Conservation (phyloP, 2,113 vertebrate genomes). For the Epinephelus moara region DNA sequence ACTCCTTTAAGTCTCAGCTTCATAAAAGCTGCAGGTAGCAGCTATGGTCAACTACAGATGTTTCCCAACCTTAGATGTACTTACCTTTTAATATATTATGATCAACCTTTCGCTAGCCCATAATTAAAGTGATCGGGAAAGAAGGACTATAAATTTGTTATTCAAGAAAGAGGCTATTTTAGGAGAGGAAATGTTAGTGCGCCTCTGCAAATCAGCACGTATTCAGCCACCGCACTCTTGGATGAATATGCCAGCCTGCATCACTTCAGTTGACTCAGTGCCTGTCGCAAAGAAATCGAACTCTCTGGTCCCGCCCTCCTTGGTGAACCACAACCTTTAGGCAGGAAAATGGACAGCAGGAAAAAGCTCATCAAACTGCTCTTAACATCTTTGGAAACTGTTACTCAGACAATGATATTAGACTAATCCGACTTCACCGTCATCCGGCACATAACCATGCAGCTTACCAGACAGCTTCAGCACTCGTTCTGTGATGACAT, state of each 20-base stretch:
- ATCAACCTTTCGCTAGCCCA: not conserved
- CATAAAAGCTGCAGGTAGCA: not conserved
- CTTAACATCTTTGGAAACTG: slow-evolving; percentile 76
- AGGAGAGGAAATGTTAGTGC: slow-evolving; percentile 49
- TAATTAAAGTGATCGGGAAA: slow-evolving; percentile 17
- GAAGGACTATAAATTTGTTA: slow-evolving; percentile 17
- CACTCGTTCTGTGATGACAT: slow-evolving; percentile 49
- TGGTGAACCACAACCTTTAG: slow-evolving; percentile 76
- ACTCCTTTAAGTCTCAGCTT: not conserved
- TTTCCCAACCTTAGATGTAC: not conserved
- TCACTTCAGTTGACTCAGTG: slow-evolving; percentile 67
- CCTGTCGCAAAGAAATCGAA: slow-evolving; percentile 70
- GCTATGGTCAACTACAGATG: not conserved
- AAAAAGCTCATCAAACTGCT: slow-evolving; percentile 75
- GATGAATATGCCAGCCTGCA: slow-evolving; percentile 58
- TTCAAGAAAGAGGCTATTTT: slow-evolving; percentile 38
- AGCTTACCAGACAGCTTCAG: slow-evolving; percentile 52
- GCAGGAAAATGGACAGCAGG: slow-evolving; percentile 74
- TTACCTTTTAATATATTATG: not conserved
- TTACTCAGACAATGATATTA: slow-evolving; percentile 77
- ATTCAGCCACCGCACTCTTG: slow-evolving; percentile 55
- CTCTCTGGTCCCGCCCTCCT: slow-evolving; percentile 60
- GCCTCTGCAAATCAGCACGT: slow-evolving; percentile 66
- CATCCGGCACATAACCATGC: slow-evolving; percentile 41
- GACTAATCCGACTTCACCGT: slow-evolving; percentile 51